These are phyloP conservation scores for Rhinopomastus cyanomelas DNA, from an alignment of 2,113 vertebrate species.

Conservation along the genomic window DNA sequence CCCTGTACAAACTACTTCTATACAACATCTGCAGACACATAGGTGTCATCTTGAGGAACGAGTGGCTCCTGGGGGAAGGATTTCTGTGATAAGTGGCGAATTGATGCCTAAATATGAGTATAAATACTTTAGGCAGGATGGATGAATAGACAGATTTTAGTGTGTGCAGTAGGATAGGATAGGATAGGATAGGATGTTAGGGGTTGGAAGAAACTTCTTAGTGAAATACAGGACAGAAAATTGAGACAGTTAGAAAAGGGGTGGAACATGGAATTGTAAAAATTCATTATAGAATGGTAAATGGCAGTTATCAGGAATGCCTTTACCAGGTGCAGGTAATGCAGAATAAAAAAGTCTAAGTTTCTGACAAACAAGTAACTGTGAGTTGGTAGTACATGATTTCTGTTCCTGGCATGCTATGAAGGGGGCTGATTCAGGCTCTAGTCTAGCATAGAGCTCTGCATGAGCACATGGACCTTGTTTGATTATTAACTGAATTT, in stretches of 20 bases:
- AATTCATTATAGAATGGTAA: neutral
- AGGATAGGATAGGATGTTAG: too few species aligned
- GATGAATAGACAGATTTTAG: neutral
- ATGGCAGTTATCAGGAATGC: neutral
- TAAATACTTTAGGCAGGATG: neutral
- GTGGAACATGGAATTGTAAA: neutral
- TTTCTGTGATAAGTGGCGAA: neutral
- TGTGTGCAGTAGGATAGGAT: too few species aligned
- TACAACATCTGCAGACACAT: too few species aligned
- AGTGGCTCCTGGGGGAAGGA: neutral
- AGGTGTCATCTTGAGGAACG: neutral
- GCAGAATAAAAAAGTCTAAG: neutral
- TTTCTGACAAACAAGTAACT: neutral
- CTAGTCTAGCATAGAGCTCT: neutral
- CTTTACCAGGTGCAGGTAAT: neutral
- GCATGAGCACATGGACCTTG: neutral
- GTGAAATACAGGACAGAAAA: neutral
- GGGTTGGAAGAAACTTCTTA: too few species aligned
- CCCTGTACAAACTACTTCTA: neutral
- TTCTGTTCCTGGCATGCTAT: neutral
- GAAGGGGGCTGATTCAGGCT: neutral
- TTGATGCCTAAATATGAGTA: neutral
- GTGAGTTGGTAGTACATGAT: neutral
- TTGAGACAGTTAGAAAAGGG: neutral
- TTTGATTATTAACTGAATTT: conserved; percentile 1